Conservation (phyloP, 2,888 invertebrate species). For the Actias luna region DNA sequence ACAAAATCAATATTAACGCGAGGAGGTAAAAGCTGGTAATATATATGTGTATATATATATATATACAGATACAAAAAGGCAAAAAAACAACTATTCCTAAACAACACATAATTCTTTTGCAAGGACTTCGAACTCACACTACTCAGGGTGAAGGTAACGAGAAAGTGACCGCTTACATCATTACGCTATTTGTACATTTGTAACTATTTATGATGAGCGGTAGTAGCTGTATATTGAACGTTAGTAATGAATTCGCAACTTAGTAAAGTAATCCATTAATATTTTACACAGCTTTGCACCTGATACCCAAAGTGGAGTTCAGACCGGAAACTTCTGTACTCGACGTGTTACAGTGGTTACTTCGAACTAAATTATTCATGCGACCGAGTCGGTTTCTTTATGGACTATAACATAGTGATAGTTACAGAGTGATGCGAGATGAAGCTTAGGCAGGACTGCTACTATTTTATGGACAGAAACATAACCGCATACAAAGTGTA, state of each 20-base stretch:
- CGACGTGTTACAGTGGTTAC: slow-evolving; percentile 28
- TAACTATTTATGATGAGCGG: no score
- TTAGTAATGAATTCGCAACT: not conserved
- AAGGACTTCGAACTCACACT: no score
- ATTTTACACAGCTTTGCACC: slow-evolving; percentile 30
- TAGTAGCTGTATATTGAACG: not conserved
- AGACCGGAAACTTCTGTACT: slow-evolving; percentile 30
- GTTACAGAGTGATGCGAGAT: not conserved
- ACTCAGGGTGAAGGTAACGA: no score
- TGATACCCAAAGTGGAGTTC: slow-evolving; percentile 29
- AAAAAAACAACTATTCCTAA: no score
- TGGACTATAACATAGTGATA: slow-evolving; percentile 5
- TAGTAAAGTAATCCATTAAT: slow-evolving; percentile 2
- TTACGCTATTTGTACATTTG: no score
- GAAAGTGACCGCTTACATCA: no score
- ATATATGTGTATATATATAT: no score
- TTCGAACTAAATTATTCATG: slow-evolving; percentile 33
- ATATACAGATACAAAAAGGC: no score
- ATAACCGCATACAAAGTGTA: not conserved
- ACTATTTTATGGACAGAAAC: not conserved
- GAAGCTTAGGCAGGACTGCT: not conserved
- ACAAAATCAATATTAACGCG: no score
- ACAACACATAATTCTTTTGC: no score
- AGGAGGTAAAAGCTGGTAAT: no score
- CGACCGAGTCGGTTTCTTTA: slow-evolving; percentile 15